Evolutionary conservation across 35 echinoderm and acorn worm genomes (phyloP), one percentile per base, ranked within the genome.

Genomic region (Lytechinus variegatus): DNA sequence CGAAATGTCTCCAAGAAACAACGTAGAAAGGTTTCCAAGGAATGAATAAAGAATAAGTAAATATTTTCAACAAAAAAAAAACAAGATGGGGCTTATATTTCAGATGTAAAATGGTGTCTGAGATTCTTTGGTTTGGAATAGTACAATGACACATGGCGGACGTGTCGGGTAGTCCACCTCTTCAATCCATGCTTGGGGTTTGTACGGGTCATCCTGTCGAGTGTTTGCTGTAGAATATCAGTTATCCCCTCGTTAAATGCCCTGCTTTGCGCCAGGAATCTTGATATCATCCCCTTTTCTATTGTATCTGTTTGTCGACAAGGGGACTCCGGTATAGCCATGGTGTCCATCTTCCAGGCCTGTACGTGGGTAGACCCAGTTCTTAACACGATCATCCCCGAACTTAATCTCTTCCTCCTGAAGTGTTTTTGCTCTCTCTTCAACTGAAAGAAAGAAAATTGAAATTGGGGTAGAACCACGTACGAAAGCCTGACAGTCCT

Each of bases 91-190:
- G 19, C n/a, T 79, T n/a, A 79, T 7, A 4, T 79, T 79, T 79
- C n/a, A 24, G 4, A 79, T 79, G 66, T 79, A 24, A 79, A 79
- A 79, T 19, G 66, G 16, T 79, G 66, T 24, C 66, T 79, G 21
- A 79, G n/a, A 79, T 79, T 27, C 66, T 79, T 79, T 5, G 66
- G 66, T 24, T 60, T 79, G 66, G 66, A 58, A 79, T 79, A 79
- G 66, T 79, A 79, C 66, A 79, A 79, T 79, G 66, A 79, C 66
- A 79, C 66, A 79, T 79, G 66, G 66, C n/a, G 66, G 66, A 79
- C 66, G 66, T 79, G 66, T 79, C 66, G 8, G 66, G 16, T 24
- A 79, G 66, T 79, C 19, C 66, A 79, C 66, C 66, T 79, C 66
- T 16, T 79, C 66, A 79, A 79, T 79, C 66, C 66, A 79, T 79